Percentiles rank a stretch among this genome's conserved stretches.
phyloP scores from a whole-genome alignment of 1,140 invertebrate species.

The Neotoxoptera formosana region DNA sequence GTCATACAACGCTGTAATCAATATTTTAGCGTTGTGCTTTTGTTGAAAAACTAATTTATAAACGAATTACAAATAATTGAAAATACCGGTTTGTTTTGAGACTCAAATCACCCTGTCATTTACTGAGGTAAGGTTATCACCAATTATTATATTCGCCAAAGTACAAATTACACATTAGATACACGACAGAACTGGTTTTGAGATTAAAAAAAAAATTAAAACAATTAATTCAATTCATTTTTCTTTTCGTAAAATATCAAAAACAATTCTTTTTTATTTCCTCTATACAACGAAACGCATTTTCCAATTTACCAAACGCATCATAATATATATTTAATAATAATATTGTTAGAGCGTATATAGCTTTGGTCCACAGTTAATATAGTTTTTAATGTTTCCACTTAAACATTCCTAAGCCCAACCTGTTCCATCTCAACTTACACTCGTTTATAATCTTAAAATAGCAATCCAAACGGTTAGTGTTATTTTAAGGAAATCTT shows the following conservation, averaged over 20 bases:
- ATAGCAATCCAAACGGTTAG: not conserved
- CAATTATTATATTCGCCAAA: conserved; percentile 47
- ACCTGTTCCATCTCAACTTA: conserved; percentile 43
- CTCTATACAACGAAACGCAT: not conserved
- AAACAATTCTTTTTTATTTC: conserved; percentile 29
- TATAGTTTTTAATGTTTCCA: conserved; percentile 37
- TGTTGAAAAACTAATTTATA: conserved; percentile 49
- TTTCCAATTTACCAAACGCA: conserved; percentile 3
- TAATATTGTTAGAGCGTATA: not conserved
- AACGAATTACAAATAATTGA: conserved; percentile 52
- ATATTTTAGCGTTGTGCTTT: conserved; percentile 35
- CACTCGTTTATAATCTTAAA: not conserved
- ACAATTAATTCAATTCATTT: conserved; percentile 38
- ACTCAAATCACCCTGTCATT: conserved; percentile 44
- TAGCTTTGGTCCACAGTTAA: not conserved
- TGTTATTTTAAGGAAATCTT: not conserved
- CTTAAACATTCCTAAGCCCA: conserved; percentile 33
- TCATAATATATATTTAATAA: not conserved
- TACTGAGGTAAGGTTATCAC: conserved; percentile 38
- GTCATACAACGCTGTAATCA: conserved; percentile 29
- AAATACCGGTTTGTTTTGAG: conserved; percentile 40
- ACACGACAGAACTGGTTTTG: conserved; percentile 10
- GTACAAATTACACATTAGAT: conserved; percentile 40
- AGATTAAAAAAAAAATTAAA: conserved; percentile 33
- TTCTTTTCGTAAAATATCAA: conserved; percentile 22